Conservation (phyloP, 2,888 invertebrate genomes). For the Noctua fimbriata region DNA sequence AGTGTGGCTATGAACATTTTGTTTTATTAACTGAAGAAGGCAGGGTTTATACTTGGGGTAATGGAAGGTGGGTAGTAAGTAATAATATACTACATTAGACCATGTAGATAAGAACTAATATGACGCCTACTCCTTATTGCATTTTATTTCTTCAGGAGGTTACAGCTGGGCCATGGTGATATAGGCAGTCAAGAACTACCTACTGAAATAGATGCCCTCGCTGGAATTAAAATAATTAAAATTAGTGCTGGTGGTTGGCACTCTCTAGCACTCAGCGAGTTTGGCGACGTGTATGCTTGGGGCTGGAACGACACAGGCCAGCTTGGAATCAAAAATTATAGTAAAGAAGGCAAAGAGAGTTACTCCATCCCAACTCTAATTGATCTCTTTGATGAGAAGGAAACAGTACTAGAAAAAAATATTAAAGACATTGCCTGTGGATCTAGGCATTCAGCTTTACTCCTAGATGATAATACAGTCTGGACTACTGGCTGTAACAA, state of each 20-base stretch:
- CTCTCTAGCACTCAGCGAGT: slow-evolving; percentile 93
- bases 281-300: slow-evolving; percentile 97
- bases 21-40: slow-evolving; percentile 93
- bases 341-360: slow-evolving; percentile 71
- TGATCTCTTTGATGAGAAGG: slow-evolving; percentile 81
- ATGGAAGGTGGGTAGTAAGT: slow-evolving; percentile 92
- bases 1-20: slow-evolving; percentile 95
- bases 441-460: slow-evolving; percentile 93
- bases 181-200: slow-evolving; percentile 92
- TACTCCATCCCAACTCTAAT: slow-evolving; percentile 81
- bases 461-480: slow-evolving; percentile 92
- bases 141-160: slow-evolving; percentile 91
- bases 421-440: slow-evolving; percentile 93
- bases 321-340: slow-evolving; percentile 91
- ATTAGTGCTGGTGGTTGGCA: slow-evolving; percentile 97
- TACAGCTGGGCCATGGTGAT: slow-evolving; percentile 96
- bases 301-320: slow-evolving; percentile 98
- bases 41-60: slow-evolving; percentile 95
- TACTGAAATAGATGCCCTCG: slow-evolving; percentile 92
- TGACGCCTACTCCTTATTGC: neutral
- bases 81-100: neutral
- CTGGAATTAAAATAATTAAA: slow-evolving; percentile 93
- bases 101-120: neutral
- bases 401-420: slow-evolving; percentile 85
- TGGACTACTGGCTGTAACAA: slow-evolving; percentile 95